Evolutionary conservation across 2,797 vertebrate genomes (phyloP), one percentile per base, ranked within the genome.

Genomic region (Microhierax caerulescens): DNA sequence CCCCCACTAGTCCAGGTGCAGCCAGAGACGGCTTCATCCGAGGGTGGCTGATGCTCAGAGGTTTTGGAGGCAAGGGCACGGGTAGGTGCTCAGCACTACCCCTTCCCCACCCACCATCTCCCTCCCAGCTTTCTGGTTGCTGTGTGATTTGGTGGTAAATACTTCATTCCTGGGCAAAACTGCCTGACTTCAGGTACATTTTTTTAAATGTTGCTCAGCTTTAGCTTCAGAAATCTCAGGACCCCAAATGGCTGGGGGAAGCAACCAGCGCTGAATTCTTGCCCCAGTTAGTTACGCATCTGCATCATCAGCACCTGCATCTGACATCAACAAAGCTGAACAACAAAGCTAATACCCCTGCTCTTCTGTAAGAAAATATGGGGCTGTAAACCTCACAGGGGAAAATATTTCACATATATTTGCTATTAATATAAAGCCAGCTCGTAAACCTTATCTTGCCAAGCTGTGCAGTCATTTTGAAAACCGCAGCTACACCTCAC

Each of bases 371-470:
- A 89, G 86, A 77, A 95, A 85, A 91, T 53, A 83, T 1, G 21
- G 37, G 25, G 18, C 53, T 87, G 41, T 60, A 88, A 93, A 90
- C 36, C 57, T 87, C 68, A 89, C 64, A 91, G 60, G 37, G 41
- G 43, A 88, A 96, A 76, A 79, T 88, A 90, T 63, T 96, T 88
- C 78, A 91, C n/a, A 22, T 28, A 10, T n/a, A 47, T 88, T 74
- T 93, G 78, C 60, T 94, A 68, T 83, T 92, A 90, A 94, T 54
- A 87, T 47, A 77, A 88, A 94, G 45, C 21, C 43, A 92, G 37
- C 27, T 92, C 60, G 82, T 89, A 88, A 91, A 83, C 32, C 28
- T 22, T 64, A 37, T 43, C 68, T 89, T 69, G 57, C 80, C 80
- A 92, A 93, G 50, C 34, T 1, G 1, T 59, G 75, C 53, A 75